These are phyloP conservation scores for Leptinotarsa peninsularis DNA, from an alignment of 2,888 invertebrate genomes.

Conservation along the genomic window DNA sequence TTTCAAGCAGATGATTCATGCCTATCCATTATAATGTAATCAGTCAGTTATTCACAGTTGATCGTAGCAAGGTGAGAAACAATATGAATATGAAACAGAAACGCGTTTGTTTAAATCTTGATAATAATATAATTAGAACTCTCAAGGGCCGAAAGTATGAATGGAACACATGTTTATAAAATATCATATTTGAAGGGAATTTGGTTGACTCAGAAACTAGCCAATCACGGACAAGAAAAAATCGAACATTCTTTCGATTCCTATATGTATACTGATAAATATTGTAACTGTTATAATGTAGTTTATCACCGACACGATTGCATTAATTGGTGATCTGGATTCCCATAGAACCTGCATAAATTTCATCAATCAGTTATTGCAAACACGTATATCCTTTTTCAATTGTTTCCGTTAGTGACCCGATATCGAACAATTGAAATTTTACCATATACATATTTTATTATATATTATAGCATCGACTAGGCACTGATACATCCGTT, in stretches of 20 bases:
- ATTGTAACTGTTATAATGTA: constrained; percentile 27
- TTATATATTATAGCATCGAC: neutral
- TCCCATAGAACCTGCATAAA: constrained; percentile 6
- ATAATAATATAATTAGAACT: neutral
- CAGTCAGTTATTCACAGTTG: neutral
- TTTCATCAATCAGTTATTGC: neutral
- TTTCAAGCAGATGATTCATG: neutral
- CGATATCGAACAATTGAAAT: neutral
- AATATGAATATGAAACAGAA: neutral
- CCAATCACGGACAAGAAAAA: too few relatives aligned
- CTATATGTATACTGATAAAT: neutral
- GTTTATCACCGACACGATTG: constrained; percentile 30
- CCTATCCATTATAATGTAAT: neutral
- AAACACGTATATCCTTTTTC: neutral
- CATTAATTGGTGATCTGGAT: constrained; percentile 22
- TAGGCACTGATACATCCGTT: neutral
- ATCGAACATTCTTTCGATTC: constrained; percentile 3
- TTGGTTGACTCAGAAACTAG: too few relatives aligned
- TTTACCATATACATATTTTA: neutral
- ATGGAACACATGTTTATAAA: too few relatives aligned
- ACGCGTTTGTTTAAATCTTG: neutral
- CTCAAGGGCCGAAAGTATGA: too few relatives aligned
- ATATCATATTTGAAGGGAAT: too few relatives aligned
- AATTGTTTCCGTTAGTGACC: constrained; percentile 16
- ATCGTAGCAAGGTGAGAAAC: neutral